Base-by-base conservation (phyloP, 1,140 invertebrate genomes). In the Trissolcus basalis region DNA sequence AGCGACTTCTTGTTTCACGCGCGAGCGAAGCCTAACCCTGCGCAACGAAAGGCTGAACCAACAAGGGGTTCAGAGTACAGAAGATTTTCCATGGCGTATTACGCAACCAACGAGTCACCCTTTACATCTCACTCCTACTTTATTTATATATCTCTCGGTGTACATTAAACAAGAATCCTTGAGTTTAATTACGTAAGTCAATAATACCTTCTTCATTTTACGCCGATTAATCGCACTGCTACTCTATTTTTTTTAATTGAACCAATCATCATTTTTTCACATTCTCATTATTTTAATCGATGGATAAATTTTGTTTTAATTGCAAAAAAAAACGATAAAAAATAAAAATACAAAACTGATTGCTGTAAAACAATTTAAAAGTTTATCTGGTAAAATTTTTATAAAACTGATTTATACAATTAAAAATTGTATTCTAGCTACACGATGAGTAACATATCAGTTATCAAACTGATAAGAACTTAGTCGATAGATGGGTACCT, bases 1-100 rank as follows among this genome's bases (percentile, higher is more conserved):
- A 78, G 74, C 74, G 77, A 73, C 77, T 83, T 77, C 74, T 82
- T 84, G 82, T 85, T 84, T 84, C 81, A 84, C 79, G 81, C 82
- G 81, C 80, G 83, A 84, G 79, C 80, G 82, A 79, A 78, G 77
- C 79, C 74, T 80, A 82, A 85, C 81, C 81, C 80, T 65, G 73
- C 71, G 78, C 81, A 81, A 82, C 74, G 80, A 81, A 81, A 80
- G 78, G 76, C 82, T 83, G 80, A 83, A 85, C 79, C 79, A 85
- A 85, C 83, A 85, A 75, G 59, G 77, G 79, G 76, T 73, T 70
- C 55, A 27, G 60, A 59, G 64, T 64, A 67, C 69, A 70, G 43
- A 73, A 45, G 59, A 73, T 78, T 73, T 65, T 60, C 64, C 60
- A 78, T 70, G 76, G 64, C 64, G 61, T 73, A 73, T 78, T 78